Evolutionary conservation across 2,113 vertebrate genomes (phyloP).

Genomic region (Neoarius graeffei): DNA sequence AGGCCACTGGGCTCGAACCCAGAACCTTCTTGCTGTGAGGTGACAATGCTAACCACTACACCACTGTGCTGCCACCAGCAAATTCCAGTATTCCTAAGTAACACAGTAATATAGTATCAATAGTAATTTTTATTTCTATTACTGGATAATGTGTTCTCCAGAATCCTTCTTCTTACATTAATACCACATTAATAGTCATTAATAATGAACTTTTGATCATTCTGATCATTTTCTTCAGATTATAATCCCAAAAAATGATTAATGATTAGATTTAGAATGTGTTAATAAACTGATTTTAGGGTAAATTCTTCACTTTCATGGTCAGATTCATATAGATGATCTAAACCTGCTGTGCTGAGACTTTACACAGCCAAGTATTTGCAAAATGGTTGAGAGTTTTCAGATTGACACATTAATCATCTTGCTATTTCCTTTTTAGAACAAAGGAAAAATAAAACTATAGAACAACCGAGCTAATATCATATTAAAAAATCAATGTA

Average conservation of each 20-base stretch:
- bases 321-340: neutral
- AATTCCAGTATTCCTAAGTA: neutral
- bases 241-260: neutral
- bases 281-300: neutral
- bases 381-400: neutral
- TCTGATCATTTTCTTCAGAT: neutral
- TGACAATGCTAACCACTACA: too few species aligned
- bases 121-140: neutral
- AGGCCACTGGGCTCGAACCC: too few species aligned
- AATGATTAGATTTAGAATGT: neutral
- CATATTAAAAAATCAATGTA: neutral
- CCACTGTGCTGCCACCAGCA: too few species aligned
- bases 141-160: neutral
- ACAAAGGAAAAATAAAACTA: neutral
- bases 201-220: neutral
- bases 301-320: neutral
- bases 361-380: neutral
- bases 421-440: neutral
- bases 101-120: neutral
- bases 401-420: neutral
- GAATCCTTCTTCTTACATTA: neutral
- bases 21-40: too few species aligned
- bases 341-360: neutral
- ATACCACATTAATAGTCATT: neutral
- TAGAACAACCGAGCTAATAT: neutral